A percentile compares a stretch with the other conserved stretches of the same genome.
These are phyloP conservation scores for Sinonovacula constricta DNA, from an alignment of 1,140 invertebrate species.

Conservation along the genomic window DNA sequence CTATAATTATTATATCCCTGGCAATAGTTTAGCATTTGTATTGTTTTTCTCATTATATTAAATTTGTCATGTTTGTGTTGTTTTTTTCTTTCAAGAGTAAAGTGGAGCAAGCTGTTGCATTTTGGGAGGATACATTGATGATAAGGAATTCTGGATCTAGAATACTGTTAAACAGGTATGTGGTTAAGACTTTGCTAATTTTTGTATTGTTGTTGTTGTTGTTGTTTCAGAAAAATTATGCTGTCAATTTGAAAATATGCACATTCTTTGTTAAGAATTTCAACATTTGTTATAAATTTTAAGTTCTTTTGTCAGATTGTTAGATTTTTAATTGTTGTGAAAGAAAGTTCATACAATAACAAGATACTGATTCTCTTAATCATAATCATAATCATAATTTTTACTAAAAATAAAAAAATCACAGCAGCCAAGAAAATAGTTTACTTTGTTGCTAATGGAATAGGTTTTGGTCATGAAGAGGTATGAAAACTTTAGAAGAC, in stretches of 20 bases:
- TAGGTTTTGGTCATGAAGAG: too few species aligned
- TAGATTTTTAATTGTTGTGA: not conserved
- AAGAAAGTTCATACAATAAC: too few species aligned
- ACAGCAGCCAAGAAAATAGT: too few species aligned
- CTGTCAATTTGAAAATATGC: not conserved
- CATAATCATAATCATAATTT: too few species aligned
- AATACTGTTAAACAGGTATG: conserved; percentile 89
- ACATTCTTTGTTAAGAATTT: not conserved
- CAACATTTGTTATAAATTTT: not conserved
- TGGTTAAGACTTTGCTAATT: not conserved
- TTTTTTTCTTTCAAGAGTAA: conserved; percentile 81
- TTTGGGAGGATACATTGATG: conserved; percentile 94
- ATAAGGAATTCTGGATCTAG: conserved; percentile 90
- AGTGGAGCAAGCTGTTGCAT: conserved; percentile 92
- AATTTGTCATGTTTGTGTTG: not conserved
- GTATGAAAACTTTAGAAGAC: too few species aligned
- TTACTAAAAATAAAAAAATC: too few species aligned
- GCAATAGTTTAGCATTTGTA: too few species aligned
- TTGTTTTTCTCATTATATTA: too few species aligned
- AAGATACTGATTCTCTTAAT: too few species aligned
- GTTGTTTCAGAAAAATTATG: not conserved
- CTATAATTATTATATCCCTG: too few species aligned
- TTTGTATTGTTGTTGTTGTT: not conserved
- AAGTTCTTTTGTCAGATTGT: not conserved
- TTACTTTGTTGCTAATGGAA: too few species aligned